A percentile compares a stretch with the other conserved stretches of the same genome.
phyloP scores from a whole-genome alignment of 2,113 vertebrate genomes.

The Hypomesus transpacificus region DNA sequence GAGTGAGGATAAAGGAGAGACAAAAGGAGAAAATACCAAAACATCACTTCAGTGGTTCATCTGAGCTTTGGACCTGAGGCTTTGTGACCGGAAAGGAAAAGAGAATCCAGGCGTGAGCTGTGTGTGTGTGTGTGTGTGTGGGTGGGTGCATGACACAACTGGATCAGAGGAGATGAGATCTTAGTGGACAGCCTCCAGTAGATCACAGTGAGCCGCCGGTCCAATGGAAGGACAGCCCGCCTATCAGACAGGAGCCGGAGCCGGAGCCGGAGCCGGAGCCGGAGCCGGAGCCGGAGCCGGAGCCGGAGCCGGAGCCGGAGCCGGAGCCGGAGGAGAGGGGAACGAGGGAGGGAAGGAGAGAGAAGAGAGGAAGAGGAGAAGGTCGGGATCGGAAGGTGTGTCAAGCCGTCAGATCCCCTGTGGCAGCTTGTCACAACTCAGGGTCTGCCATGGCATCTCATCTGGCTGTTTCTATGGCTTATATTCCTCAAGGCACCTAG shows the following conservation, averaged over 20 bases:
- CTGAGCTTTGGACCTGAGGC: background rate
- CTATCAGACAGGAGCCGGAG: slow-evolving; percentile 33
- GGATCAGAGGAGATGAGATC: slow-evolving; percentile 45
- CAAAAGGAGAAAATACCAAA: background rate
- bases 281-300: no score
- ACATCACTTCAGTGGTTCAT: background rate
- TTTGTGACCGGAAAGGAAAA: background rate
- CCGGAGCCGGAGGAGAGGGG: slow-evolving; percentile 16
- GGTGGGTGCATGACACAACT: slow-evolving; percentile 1
- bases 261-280: no score
- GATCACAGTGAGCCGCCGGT: slow-evolving; percentile 9
- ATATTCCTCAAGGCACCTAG: background rate
- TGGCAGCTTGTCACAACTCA: slow-evolving; percentile 35
- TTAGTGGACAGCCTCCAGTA: slow-evolving; percentile 35
- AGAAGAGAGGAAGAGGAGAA: slow-evolving; percentile 1
- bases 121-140: background rate
- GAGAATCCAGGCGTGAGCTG: background rate
- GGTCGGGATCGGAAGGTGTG: slow-evolving; percentile 18
- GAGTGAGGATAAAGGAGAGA: background rate
- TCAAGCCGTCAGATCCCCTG: slow-evolving; percentile 14
- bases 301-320: no score
- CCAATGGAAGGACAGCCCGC: slow-evolving; percentile 50
- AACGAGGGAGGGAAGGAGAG: background rate
- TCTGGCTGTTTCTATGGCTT: background rate
- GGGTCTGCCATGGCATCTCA: slow-evolving; percentile 44